Conservation (phyloP, 2,888 invertebrate genomes). For the Corbicula japonica region DNA sequence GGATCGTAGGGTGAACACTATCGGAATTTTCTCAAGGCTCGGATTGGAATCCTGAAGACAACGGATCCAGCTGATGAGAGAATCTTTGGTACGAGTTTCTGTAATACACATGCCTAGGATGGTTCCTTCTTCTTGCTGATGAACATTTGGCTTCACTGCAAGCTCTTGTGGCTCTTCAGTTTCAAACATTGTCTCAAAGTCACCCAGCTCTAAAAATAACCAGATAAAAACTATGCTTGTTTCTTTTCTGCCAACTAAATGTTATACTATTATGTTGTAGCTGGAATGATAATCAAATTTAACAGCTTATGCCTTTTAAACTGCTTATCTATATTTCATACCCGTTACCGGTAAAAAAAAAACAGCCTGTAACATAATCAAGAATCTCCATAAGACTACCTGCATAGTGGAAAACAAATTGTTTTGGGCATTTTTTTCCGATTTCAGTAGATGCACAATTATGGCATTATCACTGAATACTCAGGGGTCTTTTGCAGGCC, state of each 20-base stretch:
- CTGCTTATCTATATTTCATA: too few relatives aligned
- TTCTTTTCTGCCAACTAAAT: not conserved
- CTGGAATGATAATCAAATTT: too few relatives aligned
- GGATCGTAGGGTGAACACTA: constrained; percentile 92
- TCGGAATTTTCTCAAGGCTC: constrained; percentile 91
- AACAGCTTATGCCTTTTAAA: too few relatives aligned
- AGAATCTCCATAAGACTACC: too few relatives aligned
- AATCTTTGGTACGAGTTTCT: constrained; percentile 94
- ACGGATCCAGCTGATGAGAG: constrained; percentile 91
- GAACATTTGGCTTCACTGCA: constrained; percentile 90
- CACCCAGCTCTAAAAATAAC: constrained; percentile 73
- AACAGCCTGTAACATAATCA: too few relatives aligned
- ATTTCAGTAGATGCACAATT: too few relatives aligned
- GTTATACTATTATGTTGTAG: not conserved
- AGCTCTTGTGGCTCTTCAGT: constrained; percentile 72
- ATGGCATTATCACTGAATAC: too few relatives aligned
- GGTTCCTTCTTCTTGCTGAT: constrained; percentile 97
- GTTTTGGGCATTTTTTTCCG: too few relatives aligned
- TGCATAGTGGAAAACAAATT: too few relatives aligned
- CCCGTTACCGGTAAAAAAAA: too few relatives aligned
- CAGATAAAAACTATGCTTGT: constrained; percentile 2
- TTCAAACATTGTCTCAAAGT: constrained; percentile 75
- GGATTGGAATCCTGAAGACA: constrained; percentile 92
- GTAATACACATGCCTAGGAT: constrained; percentile 96
- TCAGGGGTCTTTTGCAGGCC: too few relatives aligned